Evolutionary conservation across 2,113 vertebrate species (phyloP).

Genomic region (Paralichthys olivaceus): DNA sequence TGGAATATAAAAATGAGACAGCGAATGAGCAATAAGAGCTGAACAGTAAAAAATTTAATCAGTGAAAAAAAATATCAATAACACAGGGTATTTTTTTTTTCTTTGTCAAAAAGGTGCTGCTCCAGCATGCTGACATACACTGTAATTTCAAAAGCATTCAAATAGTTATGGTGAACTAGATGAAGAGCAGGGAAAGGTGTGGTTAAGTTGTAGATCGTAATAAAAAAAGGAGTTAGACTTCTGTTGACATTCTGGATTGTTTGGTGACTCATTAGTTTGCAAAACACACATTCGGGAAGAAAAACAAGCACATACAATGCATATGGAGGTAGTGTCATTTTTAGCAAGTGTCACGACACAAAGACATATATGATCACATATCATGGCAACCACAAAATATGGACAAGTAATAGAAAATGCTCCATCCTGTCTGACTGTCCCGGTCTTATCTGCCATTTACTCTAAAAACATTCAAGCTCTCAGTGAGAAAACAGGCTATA

Average conservation of each 20-base stretch:
- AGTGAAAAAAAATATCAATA: constrained; percentile 50
- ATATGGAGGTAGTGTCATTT: constrained; percentile 33
- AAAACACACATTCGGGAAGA: constrained; percentile 33
- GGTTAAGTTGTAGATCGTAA: constrained; percentile 46
- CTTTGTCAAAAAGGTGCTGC: constrained; percentile 60
- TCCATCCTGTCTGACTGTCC: not conserved
- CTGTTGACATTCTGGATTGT: constrained; percentile 44
- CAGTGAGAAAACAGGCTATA: not conserved
- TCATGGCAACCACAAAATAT: constrained; percentile 3
- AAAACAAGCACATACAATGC: constrained; percentile 27
- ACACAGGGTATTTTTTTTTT: constrained; percentile 57
- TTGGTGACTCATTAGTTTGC: constrained; percentile 61
- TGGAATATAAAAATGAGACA: constrained; percentile 94
- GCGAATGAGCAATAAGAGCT: constrained; percentile 98
- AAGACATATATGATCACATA: constrained; percentile 25
- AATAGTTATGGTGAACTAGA: constrained; percentile 52
- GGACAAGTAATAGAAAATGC: constrained; percentile 10
- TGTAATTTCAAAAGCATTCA: constrained; percentile 64
- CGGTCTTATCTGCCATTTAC: not conserved
- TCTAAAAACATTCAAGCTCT: not conserved
- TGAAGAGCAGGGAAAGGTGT: constrained; percentile 37
- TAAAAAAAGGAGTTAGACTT: constrained; percentile 44
- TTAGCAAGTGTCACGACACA: constrained; percentile 36
- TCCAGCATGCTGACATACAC: constrained; percentile 64
- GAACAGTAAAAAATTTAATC: constrained; percentile 87